Evolutionary conservation across 92 coral and sea anemone genomes (phyloP), one percentile per base, ranked within the genome.

Genomic region (Diadumene lineata): DNA sequence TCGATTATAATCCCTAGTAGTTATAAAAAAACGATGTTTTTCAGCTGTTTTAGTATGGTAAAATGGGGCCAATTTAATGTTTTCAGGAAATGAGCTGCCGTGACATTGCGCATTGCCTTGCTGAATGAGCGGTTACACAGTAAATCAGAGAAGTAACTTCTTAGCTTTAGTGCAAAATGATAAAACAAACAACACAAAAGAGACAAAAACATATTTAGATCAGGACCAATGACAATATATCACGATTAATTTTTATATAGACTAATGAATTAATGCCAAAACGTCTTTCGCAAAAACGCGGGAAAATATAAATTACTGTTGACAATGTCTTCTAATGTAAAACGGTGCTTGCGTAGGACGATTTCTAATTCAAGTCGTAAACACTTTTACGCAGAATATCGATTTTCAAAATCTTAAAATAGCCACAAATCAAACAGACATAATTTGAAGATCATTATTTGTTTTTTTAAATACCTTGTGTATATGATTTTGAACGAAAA

Each of bases 41-140:
- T 2, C 10, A 3, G n/a, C 25, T 22, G 8, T 53, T 16, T 16
- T 16, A 22, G 22, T 23, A 22, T 8, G 60, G n/a, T 53, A 38
- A 38, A 38, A 13, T 16, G 60, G n/a, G 8, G 8, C 10, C n/a
- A 16, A 16, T 53, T 53, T 53, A 3, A 53, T 22, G 60, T 16
- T 16, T 24, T 26, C 28, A 21, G 64, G 28, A 7, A 58, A n/a
- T 24, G 4, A 62, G 7, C 13, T 62, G 34, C 56, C 34, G 7
- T 72, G 77, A 56, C 77, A 72, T 29, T 66, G 24, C 66, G 57
- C 23, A 60, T 16, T 38, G 53, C 75, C 46, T 70, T 44, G 22
- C 55, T 43, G 77, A 61, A 51, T 38, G 33, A 56, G 66, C n/a
- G 53, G 77, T 72, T 61, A 53, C 33, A 70, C 53, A 34, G 46